phyloP scores from a whole-genome alignment of 2,797 vertebrate species.

The Ceyx erithaca region DNA sequence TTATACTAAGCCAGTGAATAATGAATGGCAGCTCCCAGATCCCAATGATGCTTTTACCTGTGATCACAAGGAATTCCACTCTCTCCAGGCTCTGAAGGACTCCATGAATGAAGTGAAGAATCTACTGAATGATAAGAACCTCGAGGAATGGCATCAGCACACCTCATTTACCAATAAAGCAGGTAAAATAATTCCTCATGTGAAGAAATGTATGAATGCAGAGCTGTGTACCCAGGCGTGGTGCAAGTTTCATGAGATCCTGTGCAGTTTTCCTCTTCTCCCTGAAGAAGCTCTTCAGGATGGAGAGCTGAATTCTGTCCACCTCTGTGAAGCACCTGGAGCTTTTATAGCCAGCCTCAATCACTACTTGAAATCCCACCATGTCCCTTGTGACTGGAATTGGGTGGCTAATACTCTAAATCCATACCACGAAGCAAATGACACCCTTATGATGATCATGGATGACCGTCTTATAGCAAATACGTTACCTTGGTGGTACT shows the following conservation, averaged over 20 bases:
- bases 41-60: conserved; percentile 77
- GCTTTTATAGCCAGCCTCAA: conserved; percentile 94
- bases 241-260: conserved; percentile 95
- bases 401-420: conserved; percentile 95
- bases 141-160: conserved; percentile 93
- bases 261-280: conserved; percentile 85
- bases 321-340: conserved; percentile 95
- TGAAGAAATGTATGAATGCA: conserved; percentile 86
- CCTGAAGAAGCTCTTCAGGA: conserved; percentile 81
- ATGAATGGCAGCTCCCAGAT: conserved; percentile 88
- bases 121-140: conserved; percentile 91
- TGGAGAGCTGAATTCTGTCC: conserved; percentile 88
- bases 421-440: conserved; percentile 93
- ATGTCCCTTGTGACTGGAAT: conserved; percentile 87
- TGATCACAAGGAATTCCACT: conserved; percentile 69
- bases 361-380: conserved; percentile 89
- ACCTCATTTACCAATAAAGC: conserved; percentile 94
- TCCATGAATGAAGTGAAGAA: conserved; percentile 93
- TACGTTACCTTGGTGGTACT: conserved; percentile 92
- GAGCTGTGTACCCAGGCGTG: conserved; percentile 97
- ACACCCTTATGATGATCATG: conserved; percentile 86
- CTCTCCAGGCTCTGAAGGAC: conserved; percentile 86
- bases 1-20: conserved; percentile 81
- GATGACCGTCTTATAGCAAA: conserved; percentile 93
- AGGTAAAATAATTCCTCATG: conserved; percentile 85